Evolutionary conservation across 2,797 vertebrate genomes (phyloP), one percentile per base, ranked within the genome.

Genomic region (Taenioides sp.): DNA sequence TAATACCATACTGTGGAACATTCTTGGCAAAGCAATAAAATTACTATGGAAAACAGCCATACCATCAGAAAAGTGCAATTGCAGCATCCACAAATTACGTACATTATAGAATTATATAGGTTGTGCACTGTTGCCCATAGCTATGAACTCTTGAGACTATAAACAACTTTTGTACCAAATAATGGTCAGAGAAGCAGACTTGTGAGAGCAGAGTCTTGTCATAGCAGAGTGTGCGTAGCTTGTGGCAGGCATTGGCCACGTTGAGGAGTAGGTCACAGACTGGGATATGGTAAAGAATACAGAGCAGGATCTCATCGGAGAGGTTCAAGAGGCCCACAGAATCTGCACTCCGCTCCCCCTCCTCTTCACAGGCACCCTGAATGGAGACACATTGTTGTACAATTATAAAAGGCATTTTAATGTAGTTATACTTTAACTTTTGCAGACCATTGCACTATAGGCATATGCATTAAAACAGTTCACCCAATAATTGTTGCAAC

Each of bases 291-390:
- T 92, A 94, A 73, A 99, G 93, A 81, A 99, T 97, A 79, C 96
- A 95, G 77, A 99, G 86, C 64, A 99, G 92, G 81, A 99, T 96
- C 89, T 99, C 97, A 23, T 99, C 97, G 0, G 97, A 98, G 80
- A 99, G 95, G 74, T 95, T 95, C 2, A 95, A 95, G 85, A 99
- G 91, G 70, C 95, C 95, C 78, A 96, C 87, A 0, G 78, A 82
- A 2, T 65, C 60, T 0, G 92, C 89, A 18, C 92, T 89, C 50
- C 82, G 79, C 0, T 75, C 86, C 0, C 74, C 86, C 34, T 93
- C 93, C 64, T 90, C 84, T 1, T 77, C 92, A 66, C 65, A 66
- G 65, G 47, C 65, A 20, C 17, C 16, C 64, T 66, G 47, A 27
- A 16, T 25, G 25, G 9, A 52, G 47, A 43, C 31, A 16, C 7